Conservation (phyloP, 2,797 vertebrate species). For the Epinephelus awoara region DNA sequence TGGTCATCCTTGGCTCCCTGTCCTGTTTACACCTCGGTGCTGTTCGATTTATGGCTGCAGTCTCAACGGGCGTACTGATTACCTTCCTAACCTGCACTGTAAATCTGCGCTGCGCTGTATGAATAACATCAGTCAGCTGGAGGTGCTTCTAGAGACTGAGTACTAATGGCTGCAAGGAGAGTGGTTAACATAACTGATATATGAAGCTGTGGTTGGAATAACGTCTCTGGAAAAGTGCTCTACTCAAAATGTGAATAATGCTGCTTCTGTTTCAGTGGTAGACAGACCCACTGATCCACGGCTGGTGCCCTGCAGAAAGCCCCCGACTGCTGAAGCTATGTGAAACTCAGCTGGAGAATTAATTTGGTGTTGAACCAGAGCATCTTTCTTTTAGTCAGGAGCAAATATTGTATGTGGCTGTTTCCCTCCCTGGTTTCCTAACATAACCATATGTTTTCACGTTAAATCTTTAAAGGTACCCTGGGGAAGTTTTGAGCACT, state of each 20-base stretch:
- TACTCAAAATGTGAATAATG: slow-evolving; percentile 32
- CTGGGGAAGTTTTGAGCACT: neutral
- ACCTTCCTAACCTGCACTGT: slow-evolving; percentile 86
- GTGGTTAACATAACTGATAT: slow-evolving; percentile 41
- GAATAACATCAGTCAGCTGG: slow-evolving; percentile 48
- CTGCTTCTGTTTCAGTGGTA: slow-evolving; percentile 38
- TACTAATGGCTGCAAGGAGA: slow-evolving; percentile 45
- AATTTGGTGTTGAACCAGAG: slow-evolving; percentile 24
- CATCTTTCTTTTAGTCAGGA: slow-evolving; percentile 10
- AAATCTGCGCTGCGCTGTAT: slow-evolving; percentile 43
- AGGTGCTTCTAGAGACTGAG: slow-evolving; percentile 14
- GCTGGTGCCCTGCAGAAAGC: slow-evolving; percentile 24
- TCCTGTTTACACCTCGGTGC: slow-evolving; percentile 90
- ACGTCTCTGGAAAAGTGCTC: slow-evolving; percentile 45
- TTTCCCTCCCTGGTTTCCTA: neutral
- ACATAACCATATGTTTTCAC: neutral
- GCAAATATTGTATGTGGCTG: neutral
- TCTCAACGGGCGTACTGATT: slow-evolving; percentile 82
- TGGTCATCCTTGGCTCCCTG: slow-evolving; percentile 83
- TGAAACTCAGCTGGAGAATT: slow-evolving; percentile 24
- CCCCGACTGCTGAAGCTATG: slow-evolving; percentile 9
- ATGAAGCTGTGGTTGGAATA: slow-evolving; percentile 38
- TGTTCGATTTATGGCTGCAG: slow-evolving; percentile 84
- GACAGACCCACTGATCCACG: slow-evolving; percentile 21
- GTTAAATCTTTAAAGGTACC: neutral